Evolutionary conservation across 2,797 vertebrate species (phyloP).

Genomic region (Corythornis leucogaster): DNA sequence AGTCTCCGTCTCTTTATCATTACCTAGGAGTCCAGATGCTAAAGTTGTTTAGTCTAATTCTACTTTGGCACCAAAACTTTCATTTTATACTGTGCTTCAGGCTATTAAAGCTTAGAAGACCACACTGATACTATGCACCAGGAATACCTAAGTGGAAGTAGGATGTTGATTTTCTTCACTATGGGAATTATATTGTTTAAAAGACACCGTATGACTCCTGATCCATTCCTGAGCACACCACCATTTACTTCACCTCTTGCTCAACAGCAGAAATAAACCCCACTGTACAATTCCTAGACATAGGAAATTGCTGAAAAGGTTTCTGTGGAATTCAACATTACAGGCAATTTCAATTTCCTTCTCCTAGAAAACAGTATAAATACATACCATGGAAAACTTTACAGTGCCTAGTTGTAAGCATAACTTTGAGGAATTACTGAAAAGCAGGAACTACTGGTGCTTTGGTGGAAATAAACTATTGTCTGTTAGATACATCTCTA

Average conservation of each 20-base stretch:
- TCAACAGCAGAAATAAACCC: not conserved
- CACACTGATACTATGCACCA: not conserved
- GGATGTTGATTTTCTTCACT: not conserved
- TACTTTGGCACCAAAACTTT: not conserved
- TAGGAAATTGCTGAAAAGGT: not conserved
- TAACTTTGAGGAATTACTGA: not conserved
- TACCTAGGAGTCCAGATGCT: not conserved
- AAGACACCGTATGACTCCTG: not conserved
- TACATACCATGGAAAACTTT: not conserved
- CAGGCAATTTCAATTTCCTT: not conserved
- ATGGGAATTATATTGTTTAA: not conserved
- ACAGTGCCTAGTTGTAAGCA: not conserved
- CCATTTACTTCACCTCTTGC: not conserved
- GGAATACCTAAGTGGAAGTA: not conserved
- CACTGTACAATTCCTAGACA: not conserved
- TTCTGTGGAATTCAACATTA: not conserved
- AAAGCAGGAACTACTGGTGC: not conserved
- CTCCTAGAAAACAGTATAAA: not conserved
- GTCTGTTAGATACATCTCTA: not conserved
- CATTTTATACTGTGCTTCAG: not conserved
- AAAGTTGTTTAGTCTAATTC: not conserved
- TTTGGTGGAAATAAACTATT: not conserved
- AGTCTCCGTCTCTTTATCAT: not conserved
- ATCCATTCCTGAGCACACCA: not conserved
- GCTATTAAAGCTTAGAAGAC: constrained; percentile 5